phyloP scores from a whole-genome alignment of 1,140 invertebrate species.

The Fopius arisanus region DNA sequence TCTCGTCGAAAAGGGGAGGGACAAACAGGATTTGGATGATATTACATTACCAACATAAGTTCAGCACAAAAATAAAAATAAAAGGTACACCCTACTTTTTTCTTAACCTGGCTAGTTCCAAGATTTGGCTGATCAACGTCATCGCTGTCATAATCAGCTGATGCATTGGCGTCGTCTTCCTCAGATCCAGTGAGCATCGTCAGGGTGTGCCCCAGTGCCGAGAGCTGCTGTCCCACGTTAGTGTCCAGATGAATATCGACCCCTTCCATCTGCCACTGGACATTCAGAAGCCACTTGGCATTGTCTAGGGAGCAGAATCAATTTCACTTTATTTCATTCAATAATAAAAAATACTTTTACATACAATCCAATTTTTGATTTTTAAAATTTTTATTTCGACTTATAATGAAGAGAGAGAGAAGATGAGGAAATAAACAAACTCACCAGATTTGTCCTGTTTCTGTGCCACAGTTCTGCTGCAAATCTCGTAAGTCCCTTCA shows the following conservation, averaged over 20 bases:
- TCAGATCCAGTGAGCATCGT: conserved; percentile 92
- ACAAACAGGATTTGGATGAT: no score
- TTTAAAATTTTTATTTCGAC: no score
- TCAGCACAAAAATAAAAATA: conserved; percentile 40
- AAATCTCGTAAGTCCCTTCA: conserved; percentile 98
- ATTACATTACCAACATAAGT: not conserved
- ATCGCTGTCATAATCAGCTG: conserved; percentile 80
- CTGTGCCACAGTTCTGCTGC: conserved; percentile 86
- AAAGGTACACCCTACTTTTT: conserved; percentile 57
- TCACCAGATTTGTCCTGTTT: conserved; percentile 71
- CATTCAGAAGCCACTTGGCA: conserved; percentile 98
- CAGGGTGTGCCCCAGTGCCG: conserved; percentile 91
- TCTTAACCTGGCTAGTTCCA: conserved; percentile 64
- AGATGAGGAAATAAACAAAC: conserved; percentile 1
- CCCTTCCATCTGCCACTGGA: conserved; percentile 99
- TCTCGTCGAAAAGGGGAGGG: no score
- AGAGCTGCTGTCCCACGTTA: conserved; percentile 94
- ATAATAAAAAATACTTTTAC: no score
- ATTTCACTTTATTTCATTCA: no score
- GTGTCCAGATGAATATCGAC: conserved; percentile 97
- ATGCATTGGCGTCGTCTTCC: conserved; percentile 77
- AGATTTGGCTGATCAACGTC: conserved; percentile 77
- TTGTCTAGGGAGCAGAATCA: no score
- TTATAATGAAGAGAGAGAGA: conserved; percentile 28
- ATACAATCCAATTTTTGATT: no score